Conservation (phyloP, 2,797 vertebrate genomes). For the Coreius guichenoti region DNA sequence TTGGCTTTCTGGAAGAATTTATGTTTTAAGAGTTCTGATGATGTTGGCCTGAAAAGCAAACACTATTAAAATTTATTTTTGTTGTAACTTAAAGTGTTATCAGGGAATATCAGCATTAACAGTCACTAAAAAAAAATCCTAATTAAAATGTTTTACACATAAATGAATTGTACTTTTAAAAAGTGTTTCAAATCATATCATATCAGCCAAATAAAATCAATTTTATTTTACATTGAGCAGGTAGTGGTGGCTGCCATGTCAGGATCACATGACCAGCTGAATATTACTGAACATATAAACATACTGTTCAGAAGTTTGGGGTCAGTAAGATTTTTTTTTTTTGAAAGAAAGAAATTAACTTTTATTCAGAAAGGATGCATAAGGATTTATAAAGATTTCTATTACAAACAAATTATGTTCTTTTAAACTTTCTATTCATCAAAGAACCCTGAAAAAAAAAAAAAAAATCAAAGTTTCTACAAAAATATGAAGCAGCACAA, state of each 20-base stretch:
- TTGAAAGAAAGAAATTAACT: background rate
- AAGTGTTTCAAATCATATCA: background rate
- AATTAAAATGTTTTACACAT: background rate
- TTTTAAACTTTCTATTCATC: background rate
- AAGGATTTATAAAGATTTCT: too few species aligned
- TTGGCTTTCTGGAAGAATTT: conserved; percentile 99
- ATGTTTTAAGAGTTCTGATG: conserved; percentile 93
- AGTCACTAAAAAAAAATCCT: background rate
- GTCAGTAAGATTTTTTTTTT: background rate
- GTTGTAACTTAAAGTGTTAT: background rate
- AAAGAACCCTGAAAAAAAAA: background rate
- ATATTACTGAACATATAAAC: background rate
- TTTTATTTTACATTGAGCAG: background rate
- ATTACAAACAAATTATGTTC: background rate
- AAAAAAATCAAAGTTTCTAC: background rate
- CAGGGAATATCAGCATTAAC: background rate
- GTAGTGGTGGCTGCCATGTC: background rate
- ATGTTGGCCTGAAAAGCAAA: conserved; percentile 88
- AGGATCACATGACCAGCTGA: background rate
- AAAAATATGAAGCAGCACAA: background rate
- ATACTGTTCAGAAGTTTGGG: background rate
- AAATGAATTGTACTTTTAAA: background rate
- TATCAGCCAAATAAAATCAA: background rate
- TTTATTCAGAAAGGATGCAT: background rate
- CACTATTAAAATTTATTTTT: conserved; percentile 31